Percentiles rank a stretch among this genome's conserved stretches.
Conservation (phyloP, 35 echinoderm and acorn worm species). For the Stichopus chloronotus region DNA sequence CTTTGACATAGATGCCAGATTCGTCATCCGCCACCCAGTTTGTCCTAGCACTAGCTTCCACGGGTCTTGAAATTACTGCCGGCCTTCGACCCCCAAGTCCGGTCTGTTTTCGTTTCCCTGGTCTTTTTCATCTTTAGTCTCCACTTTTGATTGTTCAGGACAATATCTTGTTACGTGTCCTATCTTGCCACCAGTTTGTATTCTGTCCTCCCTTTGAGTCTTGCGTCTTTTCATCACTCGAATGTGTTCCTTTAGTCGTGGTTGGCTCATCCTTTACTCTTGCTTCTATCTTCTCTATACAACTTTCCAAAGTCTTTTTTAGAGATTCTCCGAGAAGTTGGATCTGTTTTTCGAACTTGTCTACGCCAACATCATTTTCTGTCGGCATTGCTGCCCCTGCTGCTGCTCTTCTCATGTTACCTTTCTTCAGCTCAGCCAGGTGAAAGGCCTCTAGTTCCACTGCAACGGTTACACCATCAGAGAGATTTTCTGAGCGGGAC, state of each 20-base stretch:
- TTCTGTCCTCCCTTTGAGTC: not conserved
- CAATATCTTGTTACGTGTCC: not conserved
- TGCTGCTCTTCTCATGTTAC: not conserved
- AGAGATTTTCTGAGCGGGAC: slow-evolving; percentile 5
- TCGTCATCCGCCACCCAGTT: not conserved
- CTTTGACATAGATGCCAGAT: not conserved
- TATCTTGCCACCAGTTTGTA: not conserved
- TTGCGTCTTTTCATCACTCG: not conserved
- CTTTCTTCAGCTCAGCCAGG: slow-evolving; percentile 37
- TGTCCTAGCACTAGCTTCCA: slow-evolving; percentile 21
- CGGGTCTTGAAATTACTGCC: slow-evolving; percentile 20
- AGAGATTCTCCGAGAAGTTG: not conserved
- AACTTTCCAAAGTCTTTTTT: not conserved
- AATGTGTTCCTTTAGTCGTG: not conserved
- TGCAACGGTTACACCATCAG: slow-evolving; percentile 40
- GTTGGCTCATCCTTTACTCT: not conserved
- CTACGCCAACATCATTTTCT: not conserved
- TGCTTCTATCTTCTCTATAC: not conserved
- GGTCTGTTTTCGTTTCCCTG: slow-evolving; percentile 31
- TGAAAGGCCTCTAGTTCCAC: slow-evolving; percentile 54
- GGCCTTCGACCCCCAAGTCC: not conserved
- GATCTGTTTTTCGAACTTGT: not conserved
- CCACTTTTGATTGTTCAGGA: not conserved
- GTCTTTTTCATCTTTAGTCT: not conserved
- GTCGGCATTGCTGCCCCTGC: not conserved